Conservation (phyloP, 2,888 invertebrate species). For the Limnephilus auricula region DNA sequence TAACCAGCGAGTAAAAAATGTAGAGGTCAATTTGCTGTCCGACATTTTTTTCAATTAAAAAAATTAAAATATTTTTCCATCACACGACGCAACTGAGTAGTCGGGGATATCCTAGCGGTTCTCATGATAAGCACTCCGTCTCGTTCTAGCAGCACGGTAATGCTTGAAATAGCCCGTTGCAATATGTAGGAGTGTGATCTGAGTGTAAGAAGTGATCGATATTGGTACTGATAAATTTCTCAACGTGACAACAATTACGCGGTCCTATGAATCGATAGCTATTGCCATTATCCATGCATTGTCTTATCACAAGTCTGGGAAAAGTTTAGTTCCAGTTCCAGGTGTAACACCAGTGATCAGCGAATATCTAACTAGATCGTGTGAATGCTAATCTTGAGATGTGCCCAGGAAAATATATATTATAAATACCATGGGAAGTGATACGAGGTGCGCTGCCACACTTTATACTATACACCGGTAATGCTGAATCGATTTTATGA, state of each 20-base stretch:
- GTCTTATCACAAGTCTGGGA: not conserved
- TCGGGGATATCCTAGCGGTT: too few species aligned
- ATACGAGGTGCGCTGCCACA: not conserved
- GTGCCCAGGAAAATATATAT: constrained; percentile 22
- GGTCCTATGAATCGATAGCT: not conserved
- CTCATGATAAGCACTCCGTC: too few species aligned
- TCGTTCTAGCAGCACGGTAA: too few species aligned
- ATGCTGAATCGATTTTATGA: not conserved
- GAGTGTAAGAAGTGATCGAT: constrained; percentile 13
- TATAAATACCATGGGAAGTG: constrained; percentile 7
- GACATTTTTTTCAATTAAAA: too few species aligned
- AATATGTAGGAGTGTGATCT: too few species aligned
- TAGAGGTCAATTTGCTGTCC: too few species aligned
- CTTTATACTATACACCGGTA: not conserved
- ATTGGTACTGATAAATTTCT: not conserved
- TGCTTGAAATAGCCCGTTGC: too few species aligned
- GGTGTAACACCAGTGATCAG: not conserved
- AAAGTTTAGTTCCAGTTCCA: not conserved
- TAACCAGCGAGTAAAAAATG: too few species aligned
- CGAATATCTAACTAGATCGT: constrained; percentile 32
- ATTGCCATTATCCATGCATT: not conserved
- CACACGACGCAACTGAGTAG: too few species aligned
- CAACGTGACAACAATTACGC: constrained; percentile 29
- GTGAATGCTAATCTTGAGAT: constrained; percentile 25
- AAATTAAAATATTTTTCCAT: too few species aligned